These are phyloP conservation scores for Setipinna tenuifilis DNA, from an alignment of 2,797 vertebrate genomes.

Conservation along the genomic window DNA sequence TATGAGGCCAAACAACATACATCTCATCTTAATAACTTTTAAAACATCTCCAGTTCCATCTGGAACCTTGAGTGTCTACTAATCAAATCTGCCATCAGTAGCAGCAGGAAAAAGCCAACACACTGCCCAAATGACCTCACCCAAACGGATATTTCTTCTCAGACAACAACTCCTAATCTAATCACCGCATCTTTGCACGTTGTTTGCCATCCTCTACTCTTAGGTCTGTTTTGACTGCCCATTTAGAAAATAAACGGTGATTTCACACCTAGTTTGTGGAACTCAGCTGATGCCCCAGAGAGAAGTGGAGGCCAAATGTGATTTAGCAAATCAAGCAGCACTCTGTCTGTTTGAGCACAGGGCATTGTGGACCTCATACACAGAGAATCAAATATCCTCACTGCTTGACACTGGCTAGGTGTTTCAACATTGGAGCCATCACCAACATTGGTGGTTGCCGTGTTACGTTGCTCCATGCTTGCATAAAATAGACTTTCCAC, in stretches of 20 bases:
- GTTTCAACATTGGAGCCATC: too few species aligned
- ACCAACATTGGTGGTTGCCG: too few species aligned
- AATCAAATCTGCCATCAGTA: neutral
- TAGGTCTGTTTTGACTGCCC: neutral
- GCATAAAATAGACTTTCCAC: too few species aligned
- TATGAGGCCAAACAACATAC: neutral
- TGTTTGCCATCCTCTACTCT: neutral
- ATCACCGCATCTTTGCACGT: neutral
- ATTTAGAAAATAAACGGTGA: neutral
- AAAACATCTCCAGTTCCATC: too few species aligned
- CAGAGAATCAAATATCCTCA: too few species aligned
- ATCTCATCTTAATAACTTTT: neutral
- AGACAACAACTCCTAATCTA: neutral
- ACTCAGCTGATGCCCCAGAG: neutral
- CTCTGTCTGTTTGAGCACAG: neutral
- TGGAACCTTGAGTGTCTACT: neutral
- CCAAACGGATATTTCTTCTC: conserved; percentile 1
- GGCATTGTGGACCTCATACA: too few species aligned
- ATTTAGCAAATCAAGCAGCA: neutral
- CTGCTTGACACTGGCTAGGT: too few species aligned
- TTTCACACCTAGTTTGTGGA: neutral
- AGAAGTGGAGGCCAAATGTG: neutral
- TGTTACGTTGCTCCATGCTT: too few species aligned
- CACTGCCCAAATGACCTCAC: neutral
- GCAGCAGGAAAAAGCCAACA: neutral